phyloP scores from a whole-genome alignment of 2,888 invertebrate species.

The Nemotelus nigrinus region DNA sequence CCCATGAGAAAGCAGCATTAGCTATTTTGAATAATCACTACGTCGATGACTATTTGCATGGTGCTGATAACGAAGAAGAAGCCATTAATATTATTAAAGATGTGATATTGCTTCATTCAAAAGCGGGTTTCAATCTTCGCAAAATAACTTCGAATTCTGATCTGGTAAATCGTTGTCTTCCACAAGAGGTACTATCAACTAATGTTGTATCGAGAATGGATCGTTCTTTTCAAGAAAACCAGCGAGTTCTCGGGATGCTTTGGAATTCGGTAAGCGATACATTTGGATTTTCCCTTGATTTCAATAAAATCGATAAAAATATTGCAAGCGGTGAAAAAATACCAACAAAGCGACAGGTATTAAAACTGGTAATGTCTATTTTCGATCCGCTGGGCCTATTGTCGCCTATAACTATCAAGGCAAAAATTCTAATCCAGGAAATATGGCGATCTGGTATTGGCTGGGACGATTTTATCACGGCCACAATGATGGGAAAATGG shows the following conservation, averaged over 20 bases:
- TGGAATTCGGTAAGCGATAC: background rate
- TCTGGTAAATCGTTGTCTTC: background rate
- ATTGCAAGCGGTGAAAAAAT: too few species aligned
- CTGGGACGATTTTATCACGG: constrained; percentile 9
- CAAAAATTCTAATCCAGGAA: background rate
- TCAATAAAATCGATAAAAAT: too few species aligned
- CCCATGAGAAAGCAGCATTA: background rate
- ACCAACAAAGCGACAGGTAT: background rate
- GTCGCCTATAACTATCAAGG: constrained; percentile 1
- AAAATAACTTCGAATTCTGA: background rate
- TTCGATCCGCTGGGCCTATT: background rate
- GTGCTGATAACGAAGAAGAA: background rate
- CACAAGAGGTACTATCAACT: background rate
- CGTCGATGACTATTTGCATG: constrained; percentile 6
- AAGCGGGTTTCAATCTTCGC: constrained; percentile 1
- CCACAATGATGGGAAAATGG: background rate
- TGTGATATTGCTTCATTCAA: background rate
- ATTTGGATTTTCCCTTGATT: too few species aligned
- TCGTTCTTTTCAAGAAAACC: background rate
- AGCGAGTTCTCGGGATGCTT: background rate
- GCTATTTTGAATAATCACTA: background rate
- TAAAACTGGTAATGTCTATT: background rate
- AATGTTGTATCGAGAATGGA: background rate
- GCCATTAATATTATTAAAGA: background rate
- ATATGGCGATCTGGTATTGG: background rate